Evolutionary conservation across 2,797 vertebrate genomes (phyloP), one percentile per base, ranked within the genome.

Genomic region (Odontamblyopus rebecca): DNA sequence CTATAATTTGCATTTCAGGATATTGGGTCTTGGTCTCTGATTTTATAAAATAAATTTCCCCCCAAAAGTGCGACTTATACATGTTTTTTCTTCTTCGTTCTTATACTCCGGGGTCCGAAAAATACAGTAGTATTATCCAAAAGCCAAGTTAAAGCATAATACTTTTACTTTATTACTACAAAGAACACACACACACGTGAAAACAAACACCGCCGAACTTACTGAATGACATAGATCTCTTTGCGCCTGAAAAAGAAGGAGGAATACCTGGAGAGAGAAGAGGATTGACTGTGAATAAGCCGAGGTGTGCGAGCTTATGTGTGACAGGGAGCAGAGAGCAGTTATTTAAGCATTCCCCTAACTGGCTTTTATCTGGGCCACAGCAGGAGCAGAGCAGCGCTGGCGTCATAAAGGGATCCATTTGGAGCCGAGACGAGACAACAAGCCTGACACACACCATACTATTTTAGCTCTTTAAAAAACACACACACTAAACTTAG

Each of bases 151-250:
- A 13, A 56, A 26, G n/a, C 2, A 23, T 11, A 23, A 54, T 8
- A 54, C 54, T 8, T 38, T 38, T 35, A 35, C 35, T 54, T 54
- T 54, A 54, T n/a, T 8, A 2, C 35, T 60, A 57, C 35, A 75
- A 78, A 68, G 53, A 50, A n/a, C 65, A 69, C 61, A 61, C 60
- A 38, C 35, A 63, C 4, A 74, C 18, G 23, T 23, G 23, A 23
- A 41, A 48, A 64, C 60, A 15, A 27, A 44, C 59, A 63, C 71
- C 70, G n/a, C 53, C 68, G 74, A 84, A 99, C 98, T 99, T 98
- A 99, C 98, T 99, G 98, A 91, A 99, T 99, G 92, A 99, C 97
- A 98, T 97, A 99, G 93, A 99, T 98, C 92, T 99, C 98, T 93
- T 99, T 99, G 89, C 97, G 96, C 93, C 95, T 97, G 95, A 98